Percentiles rank a stretch among this genome's conserved stretches.
Evolutionary conservation across 2,113 vertebrate genomes (phyloP).

Genomic region (Limanda limanda): DNA sequence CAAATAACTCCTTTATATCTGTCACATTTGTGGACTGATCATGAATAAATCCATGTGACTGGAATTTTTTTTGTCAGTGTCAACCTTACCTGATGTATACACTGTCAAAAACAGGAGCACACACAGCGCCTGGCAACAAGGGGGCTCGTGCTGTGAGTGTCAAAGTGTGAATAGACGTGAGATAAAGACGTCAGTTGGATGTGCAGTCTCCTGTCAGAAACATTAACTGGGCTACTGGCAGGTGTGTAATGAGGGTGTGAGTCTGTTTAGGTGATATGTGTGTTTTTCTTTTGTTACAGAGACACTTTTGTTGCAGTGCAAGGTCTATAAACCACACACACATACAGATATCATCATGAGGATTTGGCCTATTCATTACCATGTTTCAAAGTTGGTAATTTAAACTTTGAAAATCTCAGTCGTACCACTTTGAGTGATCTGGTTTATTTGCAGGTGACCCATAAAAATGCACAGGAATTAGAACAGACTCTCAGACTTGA

Average conservation of each 20-base stretch:
- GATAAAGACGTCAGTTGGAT: slow-evolving; percentile 43
- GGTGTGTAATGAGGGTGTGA: slow-evolving; percentile 7
- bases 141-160: slow-evolving; percentile 58
- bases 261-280: neutral
- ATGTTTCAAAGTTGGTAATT: neutral
- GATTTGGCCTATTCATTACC: neutral
- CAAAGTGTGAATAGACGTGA: slow-evolving; percentile 49
- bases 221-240: slow-evolving; percentile 19
- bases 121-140: slow-evolving; percentile 19
- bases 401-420: slow-evolving; percentile 46
- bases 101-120: slow-evolving; percentile 72
- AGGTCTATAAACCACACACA: neutral
- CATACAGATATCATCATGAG: neutral
- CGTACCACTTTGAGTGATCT: slow-evolving; percentile 70
- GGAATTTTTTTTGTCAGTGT: neutral
- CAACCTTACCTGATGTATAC: slow-evolving; percentile 24
- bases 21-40: no score
- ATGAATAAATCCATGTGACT: no score
- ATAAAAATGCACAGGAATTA: slow-evolving; percentile 65
- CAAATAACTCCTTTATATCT: no score
- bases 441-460: slow-evolving; percentile 67
- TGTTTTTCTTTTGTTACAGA: neutral
- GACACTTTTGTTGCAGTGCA: neutral
- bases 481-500: slow-evolving; percentile 34
- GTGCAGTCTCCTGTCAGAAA: slow-evolving; percentile 63